A percentile compares a stretch with the other conserved stretches of the same genome.
phyloP scores from a whole-genome alignment of 1,140 invertebrate species.

The Drosophila repletoides region DNA sequence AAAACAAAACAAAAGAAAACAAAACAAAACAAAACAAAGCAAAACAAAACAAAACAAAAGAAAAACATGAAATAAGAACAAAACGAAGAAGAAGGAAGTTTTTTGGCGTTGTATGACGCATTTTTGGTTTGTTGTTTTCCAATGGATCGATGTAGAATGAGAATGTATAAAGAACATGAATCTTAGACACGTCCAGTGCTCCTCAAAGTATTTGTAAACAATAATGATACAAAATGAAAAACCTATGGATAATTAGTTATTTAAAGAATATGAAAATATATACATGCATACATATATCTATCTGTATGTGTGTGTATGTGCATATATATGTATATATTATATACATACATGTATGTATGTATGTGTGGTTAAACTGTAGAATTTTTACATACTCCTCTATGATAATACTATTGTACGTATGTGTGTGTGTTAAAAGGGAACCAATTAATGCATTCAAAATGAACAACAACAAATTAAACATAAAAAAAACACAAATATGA shows the following conservation, averaged over 20 bases:
- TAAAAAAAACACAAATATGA: conserved; percentile 14
- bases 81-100: too few species aligned
- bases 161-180: conserved; percentile 58
- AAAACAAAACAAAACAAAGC: too few species aligned
- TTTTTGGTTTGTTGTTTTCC: conserved; percentile 23
- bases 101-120: background rate
- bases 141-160: conserved; percentile 61
- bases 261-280: conserved; percentile 25
- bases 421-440: conserved; percentile 66
- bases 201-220: conserved; percentile 82
- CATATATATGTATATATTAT: conserved; percentile 31
- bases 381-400: conserved; percentile 23
- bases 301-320: conserved; percentile 8
- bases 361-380: conserved; percentile 25
- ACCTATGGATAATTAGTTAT: conserved; percentile 46
- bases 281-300: conserved; percentile 37
- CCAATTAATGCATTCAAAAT: conserved; percentile 64
- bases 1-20: background rate
- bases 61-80: background rate
- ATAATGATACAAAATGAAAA: conserved; percentile 71
- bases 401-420: conserved; percentile 38
- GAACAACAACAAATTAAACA: background rate
- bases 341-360: conserved; percentile 19
- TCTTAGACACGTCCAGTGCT: conserved; percentile 81
- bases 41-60: too few species aligned